phyloP scores from a whole-genome alignment of 1,140 invertebrate genomes.

The Drosophila pallidifrons region DNA sequence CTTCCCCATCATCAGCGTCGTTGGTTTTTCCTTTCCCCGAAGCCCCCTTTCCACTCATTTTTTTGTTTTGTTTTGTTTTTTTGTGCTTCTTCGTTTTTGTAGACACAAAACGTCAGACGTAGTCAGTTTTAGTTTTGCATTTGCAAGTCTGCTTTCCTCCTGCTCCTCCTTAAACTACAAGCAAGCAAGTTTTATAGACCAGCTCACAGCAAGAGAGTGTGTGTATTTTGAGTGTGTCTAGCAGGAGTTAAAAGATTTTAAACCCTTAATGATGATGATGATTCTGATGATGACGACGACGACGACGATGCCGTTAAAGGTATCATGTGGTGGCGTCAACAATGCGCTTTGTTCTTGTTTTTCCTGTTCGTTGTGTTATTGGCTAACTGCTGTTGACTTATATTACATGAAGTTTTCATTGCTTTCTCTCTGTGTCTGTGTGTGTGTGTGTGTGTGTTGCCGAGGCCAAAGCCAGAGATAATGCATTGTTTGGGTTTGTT shows the following conservation, averaged over 20 bases:
- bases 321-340: slow-evolving; percentile 38
- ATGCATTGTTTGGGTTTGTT: slow-evolving; percentile 69
- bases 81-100: slow-evolving; percentile 26
- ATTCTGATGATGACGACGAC: slow-evolving; percentile 43
- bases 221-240: slow-evolving; percentile 41
- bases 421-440: slow-evolving; percentile 16
- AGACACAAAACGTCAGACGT: slow-evolving; percentile 50
- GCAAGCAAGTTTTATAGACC: slow-evolving; percentile 34
- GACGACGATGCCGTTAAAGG: slow-evolving; percentile 48
- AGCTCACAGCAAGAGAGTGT: slow-evolving; percentile 8
- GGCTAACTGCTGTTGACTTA: slow-evolving; percentile 66
- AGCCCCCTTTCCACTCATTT: background rate
- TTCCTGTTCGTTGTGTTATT: slow-evolving; percentile 48
- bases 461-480: slow-evolving; percentile 41
- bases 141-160: slow-evolving; percentile 53
- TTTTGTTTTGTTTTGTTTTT: slow-evolving; percentile 7
- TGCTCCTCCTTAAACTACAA: background rate
- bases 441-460: slow-evolving; percentile 19
- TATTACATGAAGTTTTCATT: slow-evolving; percentile 66
- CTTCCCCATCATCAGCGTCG: slow-evolving; percentile 45
- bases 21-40: slow-evolving; percentile 1
- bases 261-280: slow-evolving; percentile 56
- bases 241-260: slow-evolving; percentile 53
- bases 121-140: slow-evolving; percentile 64
- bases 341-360: slow-evolving; percentile 54